Evolutionary conservation across 2,113 vertebrate genomes (phyloP), one percentile per base, ranked within the genome.

Genomic region (Macquaria ambigua): DNA sequence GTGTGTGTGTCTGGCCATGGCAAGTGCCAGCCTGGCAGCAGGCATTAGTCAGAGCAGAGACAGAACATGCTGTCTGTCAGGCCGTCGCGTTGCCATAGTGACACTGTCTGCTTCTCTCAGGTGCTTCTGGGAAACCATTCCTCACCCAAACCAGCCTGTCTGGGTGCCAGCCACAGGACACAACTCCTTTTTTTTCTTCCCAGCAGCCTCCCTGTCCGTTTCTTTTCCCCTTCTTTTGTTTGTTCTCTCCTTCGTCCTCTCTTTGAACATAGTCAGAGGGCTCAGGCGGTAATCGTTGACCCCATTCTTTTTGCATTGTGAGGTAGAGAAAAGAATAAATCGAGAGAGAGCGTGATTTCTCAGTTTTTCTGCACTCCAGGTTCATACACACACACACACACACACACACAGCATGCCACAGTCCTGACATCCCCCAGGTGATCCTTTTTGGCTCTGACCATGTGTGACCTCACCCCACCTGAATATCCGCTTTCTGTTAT

Each of bases 61-160:
- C 91, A 93, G 94, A 94, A 94, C 95, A 94, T 92, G 90, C 90
- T 94, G 94, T 95, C 93, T 94, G 91, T 94, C 92, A 93, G 86
- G 84, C 92, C 41, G 90, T 77, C 87, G 83, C 82, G 94, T 93
- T 93, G 89, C 92, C 89, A 91, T 91, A 86, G 91, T 73, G 89
- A 94, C 87, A 74, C 89, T 82, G 93, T 93, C 94, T 95, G 91
- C 91, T 92, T 92, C 88, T 92, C 91, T 93, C 94, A 92, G 90
- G 93, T 94, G 93, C 92, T 94, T 93, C 91, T 92, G 91, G 92
- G 93, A 95, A 94, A 94, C 87, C 85, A 91, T 93, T 94, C 86
- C 87, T 93, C 90, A 92, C 89, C 88, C 89, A 90, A 89, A 92
- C 82, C 80, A 87, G 86, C 82, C 90, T 90, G 91, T 93, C 89